Base-by-base conservation (phyloP, 1,140 invertebrate species). In the Rhyzopertha dominica region DNA sequence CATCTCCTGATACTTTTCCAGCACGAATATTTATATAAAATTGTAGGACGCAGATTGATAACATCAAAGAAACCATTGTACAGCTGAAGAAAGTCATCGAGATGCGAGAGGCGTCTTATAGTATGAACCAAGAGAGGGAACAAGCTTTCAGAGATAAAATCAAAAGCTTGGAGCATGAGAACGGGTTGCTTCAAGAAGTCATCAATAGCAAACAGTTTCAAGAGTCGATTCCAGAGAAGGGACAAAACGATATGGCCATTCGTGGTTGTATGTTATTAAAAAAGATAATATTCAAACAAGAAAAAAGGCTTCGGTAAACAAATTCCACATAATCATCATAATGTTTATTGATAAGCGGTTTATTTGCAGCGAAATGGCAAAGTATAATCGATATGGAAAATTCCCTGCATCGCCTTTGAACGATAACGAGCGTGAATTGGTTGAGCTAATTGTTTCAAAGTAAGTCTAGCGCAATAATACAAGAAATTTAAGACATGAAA, bases 241-340 rank as follows among this genome's bases (percentile, higher is more conserved):
- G n/a, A n/a, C n/a, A n/a, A n/a, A n/a, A n/a, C n/a, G n/a, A n/a
- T n/a, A n/a, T n/a, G n/a, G n/a, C n/a, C n/a, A n/a, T n/a, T n/a
- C n/a, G n/a, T n/a, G n/a, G n/a, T n/a, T n/a, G n/a, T n/a, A n/a
- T n/a, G n/a, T n/a, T n/a, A 25, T 32, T 49, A 8, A 53, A 53
- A 28, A 53, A 53, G 23, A 53, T 53, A 18, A 46, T 53, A 13
- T 25, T 53, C 23, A 53, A 53, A 46, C 46, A 41, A 16, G 51
- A 53, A 38, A 53, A 46, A 28, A 45, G 38, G 19, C 24, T 49
- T 23, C 49, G 47, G 51, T 51, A 35, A 23, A 18, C 8, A 13
- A 4, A 17, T 2, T 36, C 22, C 10, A 8, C 7, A 10, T 39
- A 23, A 9, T 23, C 1, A 16, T 28, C 29, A 24, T 25, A 12